Percentiles rank a stretch among this genome's conserved stretches.
Conservation (phyloP, 2,113 vertebrate species). For the Dissostichus mawsoni region DNA sequence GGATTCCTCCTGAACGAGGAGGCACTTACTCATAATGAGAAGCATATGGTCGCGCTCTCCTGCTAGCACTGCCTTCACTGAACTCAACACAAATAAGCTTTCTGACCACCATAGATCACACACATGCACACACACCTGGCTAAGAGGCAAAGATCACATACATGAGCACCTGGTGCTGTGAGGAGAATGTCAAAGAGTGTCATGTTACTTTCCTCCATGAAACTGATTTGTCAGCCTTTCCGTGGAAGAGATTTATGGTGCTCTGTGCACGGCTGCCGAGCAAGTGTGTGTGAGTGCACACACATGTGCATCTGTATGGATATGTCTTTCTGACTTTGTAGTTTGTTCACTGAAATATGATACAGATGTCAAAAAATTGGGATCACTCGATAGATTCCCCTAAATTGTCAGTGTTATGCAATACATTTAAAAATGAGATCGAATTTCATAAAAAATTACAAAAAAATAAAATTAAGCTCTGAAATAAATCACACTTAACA, state of each 20-base stretch:
- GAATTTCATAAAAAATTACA: neutral
- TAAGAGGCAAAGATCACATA: constrained; percentile 60
- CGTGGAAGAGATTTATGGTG: constrained; percentile 54
- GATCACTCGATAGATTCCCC: neutral
- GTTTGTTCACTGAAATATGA: constrained; percentile 2
- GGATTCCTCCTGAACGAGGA: constrained; percentile 49
- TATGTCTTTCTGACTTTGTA: constrained; percentile 16
- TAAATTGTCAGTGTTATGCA: neutral
- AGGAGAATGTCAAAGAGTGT: constrained; percentile 60
- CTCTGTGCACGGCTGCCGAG: constrained; percentile 42
- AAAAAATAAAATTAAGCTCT: neutral
- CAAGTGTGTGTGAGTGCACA: constrained; percentile 38
- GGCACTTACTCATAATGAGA: constrained; percentile 72
- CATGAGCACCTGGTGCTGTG: constrained; percentile 71
- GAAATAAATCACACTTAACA: constrained; percentile 16
- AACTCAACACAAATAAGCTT: constrained; percentile 77
- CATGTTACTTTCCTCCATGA: constrained; percentile 65
- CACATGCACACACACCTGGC: constrained; percentile 56
- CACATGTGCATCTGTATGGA: constrained; percentile 20
- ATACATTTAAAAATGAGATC: neutral
- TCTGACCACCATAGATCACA: constrained; percentile 66
- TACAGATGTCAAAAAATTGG: neutral
- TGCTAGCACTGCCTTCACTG: constrained; percentile 71
- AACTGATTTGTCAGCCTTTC: constrained; percentile 76
- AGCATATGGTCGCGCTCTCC: constrained; percentile 73